A percentile compares a stretch with the other conserved stretches of the same genome.
These are phyloP conservation scores for Bubo bubo DNA, from an alignment of 2,113 vertebrate genomes.

Conservation along the genomic window DNA sequence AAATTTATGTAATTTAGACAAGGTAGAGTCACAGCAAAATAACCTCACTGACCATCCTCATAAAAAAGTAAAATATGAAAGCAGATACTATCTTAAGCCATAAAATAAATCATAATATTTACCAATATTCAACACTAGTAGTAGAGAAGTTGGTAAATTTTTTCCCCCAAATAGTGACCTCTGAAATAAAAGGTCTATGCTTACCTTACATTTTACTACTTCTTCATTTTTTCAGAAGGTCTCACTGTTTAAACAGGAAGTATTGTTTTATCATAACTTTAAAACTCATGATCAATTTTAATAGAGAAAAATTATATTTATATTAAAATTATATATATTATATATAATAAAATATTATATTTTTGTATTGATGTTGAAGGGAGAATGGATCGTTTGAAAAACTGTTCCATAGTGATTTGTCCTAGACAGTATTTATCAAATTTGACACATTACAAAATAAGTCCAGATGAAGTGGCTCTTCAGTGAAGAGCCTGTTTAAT, in stretches of 20 bases:
- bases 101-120: neutral
- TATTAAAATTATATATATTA: too few species aligned
- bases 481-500: neutral
- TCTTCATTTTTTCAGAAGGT: neutral
- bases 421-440: neutral
- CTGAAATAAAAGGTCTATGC: neutral
- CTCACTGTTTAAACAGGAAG: neutral
- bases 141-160: neutral
- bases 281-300: neutral
- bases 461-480: neutral
- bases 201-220: neutral
- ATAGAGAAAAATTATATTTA: neutral
- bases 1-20: neutral
- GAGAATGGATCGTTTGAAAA: neutral
- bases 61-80: neutral
- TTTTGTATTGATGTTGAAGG: neutral
- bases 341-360: neutral
- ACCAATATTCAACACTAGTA: neutral
- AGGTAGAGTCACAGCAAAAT: neutral
- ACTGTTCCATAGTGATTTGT: neutral
- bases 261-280: neutral
- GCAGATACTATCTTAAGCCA: neutral
- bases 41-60: neutral
- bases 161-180: neutral
- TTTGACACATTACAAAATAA: neutral